Conservation (phyloP, 2,888 invertebrate species). For the Tenthredo amoena region DNA sequence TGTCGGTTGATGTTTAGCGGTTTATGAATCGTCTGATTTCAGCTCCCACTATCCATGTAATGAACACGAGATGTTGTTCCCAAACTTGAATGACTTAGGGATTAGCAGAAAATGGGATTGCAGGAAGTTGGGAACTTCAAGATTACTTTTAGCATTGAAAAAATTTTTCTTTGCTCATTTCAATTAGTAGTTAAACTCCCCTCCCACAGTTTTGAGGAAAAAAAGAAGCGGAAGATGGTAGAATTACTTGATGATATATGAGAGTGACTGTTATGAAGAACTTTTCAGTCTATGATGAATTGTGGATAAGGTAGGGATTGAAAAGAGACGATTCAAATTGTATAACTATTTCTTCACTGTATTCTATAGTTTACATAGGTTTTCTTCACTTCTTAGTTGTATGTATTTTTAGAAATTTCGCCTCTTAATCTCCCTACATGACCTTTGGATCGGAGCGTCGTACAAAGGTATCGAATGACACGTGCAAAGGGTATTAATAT, state of each 20-base stretch:
- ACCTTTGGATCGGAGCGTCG: not conserved
- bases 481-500: not conserved
- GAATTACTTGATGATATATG: not conserved
- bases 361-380: slow-evolving; percentile 39
- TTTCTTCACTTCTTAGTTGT: not conserved
- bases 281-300: not conserved
- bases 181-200: not conserved
- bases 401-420: not conserved
- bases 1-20: not conserved
- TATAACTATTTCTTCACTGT: slow-evolving; percentile 41
- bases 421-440: not conserved
- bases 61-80: slow-evolving; percentile 13
- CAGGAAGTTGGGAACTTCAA: not conserved
- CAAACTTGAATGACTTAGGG: slow-evolving; percentile 1
- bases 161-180: not conserved
- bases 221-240: not conserved
- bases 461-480: slow-evolving; percentile 41
- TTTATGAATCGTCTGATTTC: slow-evolving; percentile 35
- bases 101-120: not conserved
- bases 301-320: slow-evolving; percentile 2
- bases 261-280: not conserved
- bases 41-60: not conserved
- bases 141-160: not conserved
- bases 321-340: slow-evolving; percentile 42
- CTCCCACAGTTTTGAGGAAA: not conserved